Conservation (phyloP, 2,113 vertebrate species). For the Tachycineta bicolor region DNA sequence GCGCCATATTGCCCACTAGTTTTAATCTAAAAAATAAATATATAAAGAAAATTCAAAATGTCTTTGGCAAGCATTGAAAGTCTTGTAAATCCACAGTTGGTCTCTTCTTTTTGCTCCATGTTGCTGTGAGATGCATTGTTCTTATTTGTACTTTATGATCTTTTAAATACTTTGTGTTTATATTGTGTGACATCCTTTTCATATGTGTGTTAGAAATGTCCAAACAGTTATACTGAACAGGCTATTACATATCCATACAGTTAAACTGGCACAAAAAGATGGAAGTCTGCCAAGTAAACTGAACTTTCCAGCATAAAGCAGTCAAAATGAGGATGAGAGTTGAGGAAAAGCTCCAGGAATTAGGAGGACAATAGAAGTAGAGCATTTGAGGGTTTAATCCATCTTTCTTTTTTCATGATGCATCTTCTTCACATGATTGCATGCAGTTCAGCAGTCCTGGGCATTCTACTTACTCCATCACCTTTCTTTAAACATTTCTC, state of each 20-base stretch:
- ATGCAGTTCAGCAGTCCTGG: background rate
- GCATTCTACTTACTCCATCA: background rate
- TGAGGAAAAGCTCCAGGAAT: background rate
- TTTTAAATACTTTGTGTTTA: slow-evolving; percentile 20
- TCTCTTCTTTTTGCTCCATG: slow-evolving; percentile 31
- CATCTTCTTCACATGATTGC: slow-evolving; percentile 20
- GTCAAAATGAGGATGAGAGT: background rate
- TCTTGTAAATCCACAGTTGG: background rate
- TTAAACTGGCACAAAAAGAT: background rate
- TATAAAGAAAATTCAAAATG: background rate
- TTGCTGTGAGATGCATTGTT: background rate
- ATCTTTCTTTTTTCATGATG: slow-evolving; percentile 37
- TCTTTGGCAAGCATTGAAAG: background rate
- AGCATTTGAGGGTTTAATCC: slow-evolving; percentile 21
- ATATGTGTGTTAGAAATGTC: background rate
- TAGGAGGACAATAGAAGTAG: background rate
- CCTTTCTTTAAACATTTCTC: slow-evolving; percentile 16
- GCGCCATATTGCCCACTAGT: background rate
- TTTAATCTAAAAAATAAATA: background rate
- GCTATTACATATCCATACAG: background rate
- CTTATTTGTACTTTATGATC: slow-evolving; percentile 24
- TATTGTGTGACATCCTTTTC: background rate
- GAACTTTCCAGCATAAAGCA: background rate
- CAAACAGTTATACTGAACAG: background rate
- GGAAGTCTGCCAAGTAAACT: background rate